Percentiles rank a stretch among this genome's conserved stretches.
phyloP scores from a whole-genome alignment of 2,797 vertebrate species.

The Strix occidentalis region DNA sequence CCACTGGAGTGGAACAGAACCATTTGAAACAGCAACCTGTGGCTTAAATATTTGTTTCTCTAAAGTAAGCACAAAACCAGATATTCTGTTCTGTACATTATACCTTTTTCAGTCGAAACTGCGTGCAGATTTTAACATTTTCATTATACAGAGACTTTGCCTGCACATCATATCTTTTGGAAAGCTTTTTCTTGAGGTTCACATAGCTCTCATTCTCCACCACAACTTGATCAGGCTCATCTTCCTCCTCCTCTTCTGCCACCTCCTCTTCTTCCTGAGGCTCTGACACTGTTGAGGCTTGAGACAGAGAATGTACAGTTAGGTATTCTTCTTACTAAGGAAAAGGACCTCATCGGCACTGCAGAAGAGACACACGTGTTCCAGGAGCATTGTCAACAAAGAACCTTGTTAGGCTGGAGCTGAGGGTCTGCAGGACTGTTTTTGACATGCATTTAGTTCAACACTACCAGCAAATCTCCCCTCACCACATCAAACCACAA shows the following conservation, averaged over 20 bases:
- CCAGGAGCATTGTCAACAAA: not conserved
- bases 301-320: not conserved
- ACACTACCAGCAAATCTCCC: not conserved
- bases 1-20: not conserved
- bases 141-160: constrained; percentile 80
- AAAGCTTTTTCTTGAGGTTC: constrained; percentile 87
- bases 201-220: constrained; percentile 90
- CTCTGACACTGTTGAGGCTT: constrained; percentile 61
- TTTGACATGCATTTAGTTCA: not conserved
- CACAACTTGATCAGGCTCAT: constrained; percentile 73
- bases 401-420: not conserved
- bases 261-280: constrained; percentile 72
- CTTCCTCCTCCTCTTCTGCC: constrained; percentile 70
- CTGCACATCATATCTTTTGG: constrained; percentile 79
- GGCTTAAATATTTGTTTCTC: not conserved
- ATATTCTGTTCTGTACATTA: not conserved
- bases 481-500: not conserved
- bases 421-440: not conserved
- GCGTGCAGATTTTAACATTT: constrained; percentile 86
- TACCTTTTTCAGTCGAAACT: constrained; percentile 87
- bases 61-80: not conserved
- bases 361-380: not conserved
- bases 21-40: not conserved
- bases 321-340: not conserved
- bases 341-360: not conserved